phyloP scores from a whole-genome alignment of 2,113 vertebrate species.

The Onychorhynchus coronatus region DNA sequence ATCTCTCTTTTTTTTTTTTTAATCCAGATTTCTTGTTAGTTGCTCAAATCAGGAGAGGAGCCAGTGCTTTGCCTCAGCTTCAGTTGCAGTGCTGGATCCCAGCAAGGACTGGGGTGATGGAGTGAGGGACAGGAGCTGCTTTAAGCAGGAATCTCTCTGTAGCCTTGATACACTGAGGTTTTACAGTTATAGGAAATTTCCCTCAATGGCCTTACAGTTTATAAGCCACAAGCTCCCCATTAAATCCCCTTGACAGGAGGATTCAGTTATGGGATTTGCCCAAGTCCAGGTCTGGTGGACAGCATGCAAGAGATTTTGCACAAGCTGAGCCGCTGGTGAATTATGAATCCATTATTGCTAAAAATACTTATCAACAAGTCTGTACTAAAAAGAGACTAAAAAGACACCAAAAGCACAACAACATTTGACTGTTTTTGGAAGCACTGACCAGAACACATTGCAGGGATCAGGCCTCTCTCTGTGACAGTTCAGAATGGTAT shows the following conservation, averaged over 20 bases:
- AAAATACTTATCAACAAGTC: neutral
- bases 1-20: neutral
- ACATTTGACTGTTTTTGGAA: neutral
- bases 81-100: accelerated
- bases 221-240: neutral
- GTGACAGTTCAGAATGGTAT: neutral
- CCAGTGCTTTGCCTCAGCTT: neutral
- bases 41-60: neutral
- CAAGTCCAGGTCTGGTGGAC: neutral
- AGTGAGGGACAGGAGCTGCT: accelerated
- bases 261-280: accelerated
- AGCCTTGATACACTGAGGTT: neutral
- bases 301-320: neutral
- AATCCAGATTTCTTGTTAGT: accelerated
- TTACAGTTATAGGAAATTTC: neutral
- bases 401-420: neutral
- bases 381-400: neutral
- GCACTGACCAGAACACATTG: accelerated
- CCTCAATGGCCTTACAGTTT: neutral
- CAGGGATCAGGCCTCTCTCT: neutral
- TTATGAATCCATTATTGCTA: neutral
- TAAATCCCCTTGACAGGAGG: neutral
- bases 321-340: neutral
- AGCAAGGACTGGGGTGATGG: accelerated
- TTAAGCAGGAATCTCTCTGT: neutral